A percentile compares a stretch with the other conserved stretches of the same genome.
Evolutionary conservation across 2,797 vertebrate species (phyloP).

Genomic region (Diceros bicornis): DNA sequence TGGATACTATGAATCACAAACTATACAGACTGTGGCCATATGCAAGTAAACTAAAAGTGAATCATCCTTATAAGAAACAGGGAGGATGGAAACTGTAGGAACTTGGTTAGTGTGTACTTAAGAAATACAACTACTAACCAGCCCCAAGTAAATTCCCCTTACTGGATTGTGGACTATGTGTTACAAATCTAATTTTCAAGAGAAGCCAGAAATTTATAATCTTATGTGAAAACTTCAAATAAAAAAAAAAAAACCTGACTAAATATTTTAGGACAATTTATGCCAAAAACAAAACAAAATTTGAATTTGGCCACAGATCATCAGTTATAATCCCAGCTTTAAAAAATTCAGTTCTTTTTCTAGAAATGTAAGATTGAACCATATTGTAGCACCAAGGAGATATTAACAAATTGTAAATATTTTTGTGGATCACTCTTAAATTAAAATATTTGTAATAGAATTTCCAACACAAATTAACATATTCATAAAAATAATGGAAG

Average conservation of each 20-base stretch:
- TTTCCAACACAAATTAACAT: background rate
- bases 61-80: background rate
- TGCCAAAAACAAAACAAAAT: background rate
- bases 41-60: background rate
- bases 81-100: background rate
- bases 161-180: background rate
- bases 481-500: background rate
- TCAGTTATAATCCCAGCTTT: background rate
- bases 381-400: background rate
- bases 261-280: background rate
- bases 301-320: background rate
- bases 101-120: rapidly evolving
- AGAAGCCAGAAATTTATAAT: background rate
- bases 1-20: background rate
- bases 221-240: background rate
- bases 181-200: background rate
- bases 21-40: background rate
- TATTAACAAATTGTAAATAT: background rate
- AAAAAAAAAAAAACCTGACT: background rate
- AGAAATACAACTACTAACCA: background rate
- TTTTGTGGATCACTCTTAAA: background rate
- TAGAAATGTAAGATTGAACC: background rate
- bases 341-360: background rate
- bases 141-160: rapidly evolving
- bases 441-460: background rate